Evolutionary conservation across 2,888 invertebrate species (phyloP).

Genomic region (Drosophila stalkeri): DNA sequence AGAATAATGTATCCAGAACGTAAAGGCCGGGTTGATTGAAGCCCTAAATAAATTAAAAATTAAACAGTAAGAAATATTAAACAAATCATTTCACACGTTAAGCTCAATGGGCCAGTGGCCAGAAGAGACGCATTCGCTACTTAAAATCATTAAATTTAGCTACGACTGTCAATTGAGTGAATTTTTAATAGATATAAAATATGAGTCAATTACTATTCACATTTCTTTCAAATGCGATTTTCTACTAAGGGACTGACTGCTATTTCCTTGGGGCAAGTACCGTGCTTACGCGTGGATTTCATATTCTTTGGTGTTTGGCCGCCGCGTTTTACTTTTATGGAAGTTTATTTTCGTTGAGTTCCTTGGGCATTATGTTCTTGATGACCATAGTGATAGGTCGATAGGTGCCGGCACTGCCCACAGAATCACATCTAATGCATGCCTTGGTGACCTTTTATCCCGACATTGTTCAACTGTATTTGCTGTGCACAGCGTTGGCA

Average conservation of each 20-base stretch:
- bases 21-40: conserved; percentile 90
- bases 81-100: neutral
- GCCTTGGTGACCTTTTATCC: neutral
- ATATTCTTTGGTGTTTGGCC: neutral
- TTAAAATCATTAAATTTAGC: neutral
- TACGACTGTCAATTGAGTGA: neutral
- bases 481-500: neutral
- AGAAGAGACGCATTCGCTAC: neutral
- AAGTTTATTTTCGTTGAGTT: neutral
- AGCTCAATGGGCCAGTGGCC: neutral
- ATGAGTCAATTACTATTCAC: neutral
- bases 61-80: neutral
- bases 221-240: neutral
- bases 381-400: neutral
- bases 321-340: neutral
- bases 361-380: neutral
- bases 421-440: neutral
- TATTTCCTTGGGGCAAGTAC: neutral
- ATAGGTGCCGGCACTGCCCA: neutral
- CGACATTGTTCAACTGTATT: neutral
- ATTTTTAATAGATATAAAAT: neutral
- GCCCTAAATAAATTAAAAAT: conserved; percentile 86
- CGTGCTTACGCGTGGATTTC: neutral
- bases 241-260: neutral
- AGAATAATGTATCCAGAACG: conserved; percentile 93